Conservation (phyloP, 2,797 vertebrate species). For the Schizopygopsis pylzovi region DNA sequence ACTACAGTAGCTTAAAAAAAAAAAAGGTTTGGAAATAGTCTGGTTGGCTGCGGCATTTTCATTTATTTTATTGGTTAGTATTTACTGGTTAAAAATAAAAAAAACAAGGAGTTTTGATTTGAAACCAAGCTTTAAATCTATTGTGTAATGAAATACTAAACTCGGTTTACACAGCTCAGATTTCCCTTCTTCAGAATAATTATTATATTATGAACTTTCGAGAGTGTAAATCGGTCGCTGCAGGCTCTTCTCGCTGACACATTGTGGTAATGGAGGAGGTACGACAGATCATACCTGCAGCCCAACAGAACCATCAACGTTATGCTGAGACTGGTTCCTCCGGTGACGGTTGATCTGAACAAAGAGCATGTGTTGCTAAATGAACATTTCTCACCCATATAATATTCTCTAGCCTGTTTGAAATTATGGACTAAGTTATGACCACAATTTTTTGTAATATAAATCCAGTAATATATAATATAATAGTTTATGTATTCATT, state of each 20-base stretch:
- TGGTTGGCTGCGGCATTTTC: background rate
- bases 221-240: background rate
- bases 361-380: conserved; percentile 28
- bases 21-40: background rate
- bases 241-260: background rate
- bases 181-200: background rate
- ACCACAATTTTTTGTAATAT: background rate
- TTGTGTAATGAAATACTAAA: conserved; percentile 13
- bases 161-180: background rate
- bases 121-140: background rate
- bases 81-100: background rate
- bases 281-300: conserved; percentile 47
- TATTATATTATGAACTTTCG: background rate
- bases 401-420: background rate
- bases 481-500: background rate
- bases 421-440: background rate
- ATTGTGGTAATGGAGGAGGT: conserved; percentile 18
- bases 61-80: background rate
- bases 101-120: background rate
- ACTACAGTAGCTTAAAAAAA: background rate
- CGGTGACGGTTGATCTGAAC: conserved; percentile 74
- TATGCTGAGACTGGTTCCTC: conserved; percentile 78
- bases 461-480: background rate
- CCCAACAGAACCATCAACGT: conserved; percentile 45
- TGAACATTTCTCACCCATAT: background rate